Evolutionary conservation across 2,113 vertebrate genomes (phyloP).

Genomic region (Urocitellus parryii): DNA sequence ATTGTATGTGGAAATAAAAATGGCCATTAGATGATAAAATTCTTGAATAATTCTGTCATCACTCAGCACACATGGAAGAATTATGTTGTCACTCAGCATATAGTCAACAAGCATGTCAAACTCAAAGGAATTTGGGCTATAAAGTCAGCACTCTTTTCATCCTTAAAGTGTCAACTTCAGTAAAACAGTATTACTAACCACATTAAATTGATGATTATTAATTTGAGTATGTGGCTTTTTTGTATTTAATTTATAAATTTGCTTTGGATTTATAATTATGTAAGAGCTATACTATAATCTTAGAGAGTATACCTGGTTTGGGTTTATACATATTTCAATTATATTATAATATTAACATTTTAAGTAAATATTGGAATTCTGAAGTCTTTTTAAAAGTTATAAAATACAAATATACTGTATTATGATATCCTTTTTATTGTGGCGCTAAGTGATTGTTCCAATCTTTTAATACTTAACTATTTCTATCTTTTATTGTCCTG

Average conservation of each 20-base stretch:
- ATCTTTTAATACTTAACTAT: slow-evolving; percentile 39
- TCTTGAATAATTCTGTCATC: not conserved
- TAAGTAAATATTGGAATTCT: slow-evolving; percentile 21
- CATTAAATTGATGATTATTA: not conserved
- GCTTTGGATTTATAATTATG: not conserved
- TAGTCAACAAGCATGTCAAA: not conserved
- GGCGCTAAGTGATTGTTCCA: not conserved
- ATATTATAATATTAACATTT: not conserved
- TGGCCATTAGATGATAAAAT: not conserved
- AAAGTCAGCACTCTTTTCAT: not conserved
- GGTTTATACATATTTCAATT: not conserved
- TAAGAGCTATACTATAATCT: not conserved
- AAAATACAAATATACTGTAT: slow-evolving; percentile 5
- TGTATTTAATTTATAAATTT: slow-evolving; percentile 18
- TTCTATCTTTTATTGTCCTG: not conserved
- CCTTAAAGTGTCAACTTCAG: not conserved
- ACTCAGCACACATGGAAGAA: not conserved
- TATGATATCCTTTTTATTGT: slow-evolving; percentile 46
- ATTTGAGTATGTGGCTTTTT: not conserved
- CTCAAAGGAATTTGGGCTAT: not conserved
- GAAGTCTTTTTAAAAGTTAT: not conserved
- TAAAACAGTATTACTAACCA: not conserved
- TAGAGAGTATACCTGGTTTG: not conserved
- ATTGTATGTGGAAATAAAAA: not conserved
- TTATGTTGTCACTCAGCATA: not conserved